These are phyloP conservation scores for Haliclystus octoradiatus DNA, from an alignment of 30 jellyfish, hydroid and myxozoan genomes.

Conservation along the genomic window DNA sequence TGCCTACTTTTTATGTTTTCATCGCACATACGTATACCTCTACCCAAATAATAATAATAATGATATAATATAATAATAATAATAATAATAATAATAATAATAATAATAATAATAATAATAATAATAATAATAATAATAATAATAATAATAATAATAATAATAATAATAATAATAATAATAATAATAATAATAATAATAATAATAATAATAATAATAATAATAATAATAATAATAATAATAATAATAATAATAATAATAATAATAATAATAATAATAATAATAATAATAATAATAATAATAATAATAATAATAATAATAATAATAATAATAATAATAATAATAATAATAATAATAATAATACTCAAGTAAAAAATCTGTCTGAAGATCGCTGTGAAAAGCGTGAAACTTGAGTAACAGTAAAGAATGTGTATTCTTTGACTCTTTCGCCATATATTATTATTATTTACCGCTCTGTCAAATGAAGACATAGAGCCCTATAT, in stretches of 20 bases:
- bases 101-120: neutral
- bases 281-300: neutral
- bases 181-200: neutral
- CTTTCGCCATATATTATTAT: too few species aligned
- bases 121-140: neutral
- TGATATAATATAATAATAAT: neutral
- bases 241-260: neutral
- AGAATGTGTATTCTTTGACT: too few species aligned
- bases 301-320: neutral
- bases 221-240: neutral
- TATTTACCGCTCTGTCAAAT: too few species aligned
- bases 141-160: neutral
- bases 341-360: neutral
- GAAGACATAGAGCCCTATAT: too few species aligned
- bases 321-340: neutral
- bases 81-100: neutral
- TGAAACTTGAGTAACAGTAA: too few species aligned
- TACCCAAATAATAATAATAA: too few species aligned
- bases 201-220: neutral
- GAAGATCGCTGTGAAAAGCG: too few species aligned
- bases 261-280: neutral
- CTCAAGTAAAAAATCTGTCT: too few species aligned
- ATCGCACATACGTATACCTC: too few species aligned
- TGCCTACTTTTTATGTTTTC: too few species aligned
- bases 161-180: neutral